Conservation (phyloP, 2,888 invertebrate species). For the Operophtera brumata region DNA sequence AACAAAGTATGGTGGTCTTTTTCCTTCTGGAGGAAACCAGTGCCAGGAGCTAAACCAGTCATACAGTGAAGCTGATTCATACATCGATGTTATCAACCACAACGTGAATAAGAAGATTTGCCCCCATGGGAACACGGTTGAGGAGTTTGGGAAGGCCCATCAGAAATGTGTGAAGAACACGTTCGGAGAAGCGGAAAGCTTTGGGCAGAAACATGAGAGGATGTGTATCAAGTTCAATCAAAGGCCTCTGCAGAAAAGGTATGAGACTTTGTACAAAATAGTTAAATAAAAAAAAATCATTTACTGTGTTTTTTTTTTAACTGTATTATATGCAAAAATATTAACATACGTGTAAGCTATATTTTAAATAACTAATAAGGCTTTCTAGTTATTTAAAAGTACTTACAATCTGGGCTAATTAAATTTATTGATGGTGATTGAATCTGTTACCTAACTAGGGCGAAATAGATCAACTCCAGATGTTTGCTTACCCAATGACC, state of each 20-base stretch:
- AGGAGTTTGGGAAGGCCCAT: slow-evolving; percentile 76
- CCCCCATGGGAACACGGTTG: slow-evolving; percentile 71
- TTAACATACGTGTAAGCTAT: no score
- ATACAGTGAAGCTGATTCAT: slow-evolving; percentile 74
- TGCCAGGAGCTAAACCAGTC: slow-evolving; percentile 75
- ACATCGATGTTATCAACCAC: slow-evolving; percentile 71
- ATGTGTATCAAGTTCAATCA: slow-evolving; percentile 78
- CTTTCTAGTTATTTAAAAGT: slow-evolving; percentile 1
- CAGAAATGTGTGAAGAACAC: slow-evolving; percentile 75
- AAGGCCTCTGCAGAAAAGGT: slow-evolving; percentile 73
- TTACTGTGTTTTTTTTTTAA: no score
- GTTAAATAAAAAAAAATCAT: no score
- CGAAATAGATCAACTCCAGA: slow-evolving; percentile 23
- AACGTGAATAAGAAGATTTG: slow-evolving; percentile 64
- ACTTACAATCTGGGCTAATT: slow-evolving; percentile 8
- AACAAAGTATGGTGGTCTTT: slow-evolving; percentile 74
- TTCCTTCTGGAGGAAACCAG: slow-evolving; percentile 74
- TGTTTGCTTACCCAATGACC: slow-evolving; percentile 26
- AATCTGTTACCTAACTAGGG: slow-evolving; percentile 14
- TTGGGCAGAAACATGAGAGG: slow-evolving; percentile 72
- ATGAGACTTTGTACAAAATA: slow-evolving; percentile 24
- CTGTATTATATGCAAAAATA: no score
- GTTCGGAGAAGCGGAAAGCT: slow-evolving; percentile 56
- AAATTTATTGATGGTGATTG: slow-evolving; percentile 5
- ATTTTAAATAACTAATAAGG: neutral